Evolutionary conservation across 2,888 invertebrate species (phyloP).

Genomic region (Scotopteryx bipunctaria): DNA sequence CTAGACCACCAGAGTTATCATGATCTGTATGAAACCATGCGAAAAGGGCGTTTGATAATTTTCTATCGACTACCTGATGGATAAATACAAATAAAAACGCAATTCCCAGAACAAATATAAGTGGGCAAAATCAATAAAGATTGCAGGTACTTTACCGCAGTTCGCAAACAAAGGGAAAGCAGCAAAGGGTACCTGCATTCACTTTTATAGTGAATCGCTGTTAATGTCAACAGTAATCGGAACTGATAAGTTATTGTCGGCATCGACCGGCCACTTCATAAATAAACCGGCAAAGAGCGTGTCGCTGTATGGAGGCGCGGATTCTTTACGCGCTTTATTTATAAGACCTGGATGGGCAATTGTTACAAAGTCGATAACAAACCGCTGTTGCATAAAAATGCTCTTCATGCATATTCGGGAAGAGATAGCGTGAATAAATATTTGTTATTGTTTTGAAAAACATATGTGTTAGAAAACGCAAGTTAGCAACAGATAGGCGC

Average conservation of each 20-base stretch:
- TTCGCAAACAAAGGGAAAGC: conserved; percentile 39
- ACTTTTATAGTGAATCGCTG: conserved; percentile 45
- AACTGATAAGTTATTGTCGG: conserved; percentile 56
- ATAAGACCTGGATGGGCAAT: no score
- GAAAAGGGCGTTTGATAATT: no score
- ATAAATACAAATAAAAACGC: neutral
- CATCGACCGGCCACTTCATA: conserved; percentile 48
- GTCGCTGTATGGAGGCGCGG: neutral
- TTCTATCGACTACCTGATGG: neutral
- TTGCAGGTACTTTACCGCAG: conserved; percentile 15
- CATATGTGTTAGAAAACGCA: neutral
- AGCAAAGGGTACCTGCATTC: conserved; percentile 38
- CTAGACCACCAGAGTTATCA: no score
- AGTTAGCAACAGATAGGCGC: neutral
- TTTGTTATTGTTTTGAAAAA: no score
- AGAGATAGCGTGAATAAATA: no score
- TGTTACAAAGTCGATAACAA: no score
- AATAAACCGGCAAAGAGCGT: conserved; percentile 43
- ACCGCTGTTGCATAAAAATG: no score
- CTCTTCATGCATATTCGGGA: no score
- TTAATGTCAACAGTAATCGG: conserved; percentile 56
- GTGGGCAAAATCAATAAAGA: neutral
- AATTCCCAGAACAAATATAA: conserved; percentile 4
- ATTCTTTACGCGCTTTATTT: neutral
- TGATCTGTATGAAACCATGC: no score